Evolutionary conservation across 2,888 invertebrate species (phyloP), one percentile per base, ranked within the genome.

Genomic region (Eueremaeus valkanovi): DNA sequence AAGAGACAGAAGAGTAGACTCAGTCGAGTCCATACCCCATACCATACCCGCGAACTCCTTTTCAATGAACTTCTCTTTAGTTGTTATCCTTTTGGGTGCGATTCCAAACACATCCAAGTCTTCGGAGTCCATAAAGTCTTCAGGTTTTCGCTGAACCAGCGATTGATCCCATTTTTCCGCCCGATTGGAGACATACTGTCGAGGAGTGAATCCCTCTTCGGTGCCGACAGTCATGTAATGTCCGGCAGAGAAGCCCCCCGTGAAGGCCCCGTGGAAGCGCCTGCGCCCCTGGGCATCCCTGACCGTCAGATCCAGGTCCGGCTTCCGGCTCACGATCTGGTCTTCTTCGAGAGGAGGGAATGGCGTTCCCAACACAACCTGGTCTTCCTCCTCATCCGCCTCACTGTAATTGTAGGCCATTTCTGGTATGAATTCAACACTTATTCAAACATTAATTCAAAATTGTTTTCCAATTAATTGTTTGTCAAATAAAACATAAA

Each of bases 91-190:
- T 78, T 91, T 89, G 0, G 96, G 96, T 0, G 98, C 96, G 80
- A 99, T 95, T 24, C 98, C 99, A 85, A 92, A 93, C 82, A 95
- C 93, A 2, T 93, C 90, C 31, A 93, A 87, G 83, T 99, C 98
- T 87, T 99, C 99, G 16, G 93, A 93, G 83, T 99, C 99, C 99
- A 99, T 99, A 82, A 92, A 99, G 85, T 98, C 96, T 83, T 94
- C 91, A 0, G 95, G 92, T 78, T 86, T 87, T 83, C 91, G 92
- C 51, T 86, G 81, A 42, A 78, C 79, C 3, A 58, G 51, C 11
- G 33, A 16, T 58, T 74, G 49, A 61, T 73, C 73, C 49, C 55
- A 74, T 66, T 40, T 61, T 29, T 77, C 66, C 9, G 45, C 42
- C 0, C 73, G 21, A 27, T 55, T 73, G 6, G 98, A 98, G 81